A percentile compares a stretch with the other conserved stretches of the same genome.
Evolutionary conservation across 2,888 invertebrate genomes (phyloP).

Genomic region (Junonia oenone): DNA sequence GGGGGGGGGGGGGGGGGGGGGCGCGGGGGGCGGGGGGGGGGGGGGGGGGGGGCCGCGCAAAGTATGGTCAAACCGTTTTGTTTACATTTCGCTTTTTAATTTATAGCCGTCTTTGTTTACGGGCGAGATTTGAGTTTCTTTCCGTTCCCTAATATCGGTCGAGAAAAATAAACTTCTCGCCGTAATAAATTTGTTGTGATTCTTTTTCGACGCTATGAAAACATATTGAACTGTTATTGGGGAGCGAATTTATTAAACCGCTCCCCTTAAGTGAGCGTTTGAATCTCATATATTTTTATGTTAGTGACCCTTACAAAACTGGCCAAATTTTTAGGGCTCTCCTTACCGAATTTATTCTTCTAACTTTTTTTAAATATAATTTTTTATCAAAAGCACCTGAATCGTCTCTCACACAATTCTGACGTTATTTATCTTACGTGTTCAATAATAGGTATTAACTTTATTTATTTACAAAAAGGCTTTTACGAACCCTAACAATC

Average conservation of each 20-base stretch:
- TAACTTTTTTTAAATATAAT: neutral
- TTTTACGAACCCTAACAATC: conserved; percentile 31
- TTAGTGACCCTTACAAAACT: conserved; percentile 24
- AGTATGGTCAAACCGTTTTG: conserved; percentile 32
- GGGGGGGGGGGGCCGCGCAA: conserved; percentile 25
- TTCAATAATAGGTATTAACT: neutral
- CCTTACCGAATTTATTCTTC: too few species aligned
- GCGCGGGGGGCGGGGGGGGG: conserved; percentile 30
- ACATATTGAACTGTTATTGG: conserved; percentile 20
- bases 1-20: too few species aligned
- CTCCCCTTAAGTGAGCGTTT: conserved; percentile 57
- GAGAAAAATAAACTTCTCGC: neutral
- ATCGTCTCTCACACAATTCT: neutral
- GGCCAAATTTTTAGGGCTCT: neutral
- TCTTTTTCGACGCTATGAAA: neutral
- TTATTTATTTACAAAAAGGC: conserved; percentile 12
- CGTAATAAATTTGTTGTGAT: neutral
- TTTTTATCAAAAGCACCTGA: neutral
- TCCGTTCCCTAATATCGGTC: neutral
- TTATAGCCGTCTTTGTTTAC: conserved; percentile 37
- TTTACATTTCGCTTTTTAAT: conserved; percentile 34
- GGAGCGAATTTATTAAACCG: conserved; percentile 37
- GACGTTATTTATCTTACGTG: neutral
- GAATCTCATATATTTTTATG: conserved; percentile 45
- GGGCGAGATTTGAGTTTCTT: conserved; percentile 11